Base-by-base conservation (phyloP, 2,888 invertebrate genomes). In the Philonicus albiceps region DNA sequence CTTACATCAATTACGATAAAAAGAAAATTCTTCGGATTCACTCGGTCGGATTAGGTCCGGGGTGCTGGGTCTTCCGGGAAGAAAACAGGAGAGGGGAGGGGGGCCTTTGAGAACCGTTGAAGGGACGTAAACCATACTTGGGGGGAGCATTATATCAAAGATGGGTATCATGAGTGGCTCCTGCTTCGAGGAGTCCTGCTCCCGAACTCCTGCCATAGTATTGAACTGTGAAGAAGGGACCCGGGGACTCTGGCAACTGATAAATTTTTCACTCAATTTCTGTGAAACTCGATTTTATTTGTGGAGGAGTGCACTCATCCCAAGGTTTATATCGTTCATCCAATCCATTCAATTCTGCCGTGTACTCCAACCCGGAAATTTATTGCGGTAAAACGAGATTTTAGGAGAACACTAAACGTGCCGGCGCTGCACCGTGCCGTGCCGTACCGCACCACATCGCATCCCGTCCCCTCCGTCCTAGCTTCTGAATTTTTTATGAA, bases 191-290 rank as follows among this genome's bases (percentile, higher is more conserved):
- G n/a, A 74, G 31, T 22, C n/a, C 13, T 5, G 11, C 49, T 16
- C 40, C 16, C 11, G 40, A n/a, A n/a, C 40, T 43, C 16, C 80
- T 80, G 37, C 27, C 53, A 27, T 19, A 43, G 22, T 53, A 53
- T 80, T 43, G 80, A 80, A 53, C 53, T 76, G 40, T 37, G 76
- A 40, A 76, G 40, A 40, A n/a, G 13, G n/a, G 37, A 34, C 22
- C 37, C 19, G 40, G 43, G 43, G 40, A 76, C 40, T 40, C 76
- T 40, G 76, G 76, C 37, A 76, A 80, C 80, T 81, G 81, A 81
- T 81, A 81, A 81, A 55, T 81, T 81, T 81, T 81, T 81, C 64
- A 81, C 81, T 81, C 81, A 81, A 81, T 81, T 81, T 81, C 81
- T 55, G 64, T 81, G 81, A 81, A 81, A 81, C 81, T 81, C 81